phyloP scores from a whole-genome alignment of 2,113 vertebrate genomes.

The Neoarius graeffei region DNA sequence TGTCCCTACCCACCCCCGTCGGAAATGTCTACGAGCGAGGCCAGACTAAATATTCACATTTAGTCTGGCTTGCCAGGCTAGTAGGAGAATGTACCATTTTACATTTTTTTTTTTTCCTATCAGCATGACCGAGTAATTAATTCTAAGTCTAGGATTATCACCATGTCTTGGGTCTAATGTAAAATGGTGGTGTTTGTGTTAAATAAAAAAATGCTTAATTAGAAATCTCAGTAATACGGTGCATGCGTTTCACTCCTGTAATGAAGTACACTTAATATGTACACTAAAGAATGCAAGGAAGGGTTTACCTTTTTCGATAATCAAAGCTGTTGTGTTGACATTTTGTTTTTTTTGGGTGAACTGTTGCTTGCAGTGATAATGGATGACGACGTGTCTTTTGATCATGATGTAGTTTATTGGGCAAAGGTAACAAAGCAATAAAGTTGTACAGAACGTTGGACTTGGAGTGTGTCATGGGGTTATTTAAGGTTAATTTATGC shows the following conservation, averaged over 20 bases:
- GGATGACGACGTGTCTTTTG: constrained; percentile 30
- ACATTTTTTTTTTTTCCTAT: not conserved
- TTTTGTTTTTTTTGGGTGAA: not conserved
- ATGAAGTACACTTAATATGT: not conserved
- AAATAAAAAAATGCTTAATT: not conserved
- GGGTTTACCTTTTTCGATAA: too few species aligned
- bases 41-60: too few species aligned
- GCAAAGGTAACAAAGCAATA: constrained; percentile 75
- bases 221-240: not conserved
- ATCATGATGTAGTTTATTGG: constrained; percentile 44
- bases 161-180: not conserved
- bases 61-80: too few species aligned
- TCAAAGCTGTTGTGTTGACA: not conserved
- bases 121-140: too few species aligned
- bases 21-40: too few species aligned
- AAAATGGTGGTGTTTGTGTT: too few species aligned
- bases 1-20: too few species aligned
- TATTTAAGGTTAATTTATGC: constrained; percentile 60
- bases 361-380: constrained; percentile 18
- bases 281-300: not conserved
- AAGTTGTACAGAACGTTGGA: constrained; percentile 71
- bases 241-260: not conserved
- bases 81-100: too few species aligned
- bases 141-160: not conserved
- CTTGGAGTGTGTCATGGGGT: constrained; percentile 56